These are phyloP conservation scores for Heliothis subflexa DNA, from an alignment of 1,140 invertebrate species.

Conservation along the genomic window DNA sequence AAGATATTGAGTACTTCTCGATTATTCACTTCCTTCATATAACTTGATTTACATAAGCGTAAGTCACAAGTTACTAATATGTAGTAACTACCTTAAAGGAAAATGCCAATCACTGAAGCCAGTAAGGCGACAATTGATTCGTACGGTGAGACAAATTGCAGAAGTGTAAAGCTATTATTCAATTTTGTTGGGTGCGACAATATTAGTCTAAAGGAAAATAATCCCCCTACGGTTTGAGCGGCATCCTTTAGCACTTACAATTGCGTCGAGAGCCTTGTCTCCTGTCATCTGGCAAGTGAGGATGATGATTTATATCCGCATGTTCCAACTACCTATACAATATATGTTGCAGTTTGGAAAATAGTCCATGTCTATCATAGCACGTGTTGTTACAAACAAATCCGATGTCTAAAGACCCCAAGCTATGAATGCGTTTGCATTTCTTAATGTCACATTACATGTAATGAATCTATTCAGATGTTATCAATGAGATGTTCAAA, in stretches of 20 bases:
- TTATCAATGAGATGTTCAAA: conserved; percentile 45
- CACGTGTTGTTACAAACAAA: conserved; percentile 32
- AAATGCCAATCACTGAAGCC: conserved; percentile 15
- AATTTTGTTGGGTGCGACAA: conserved; percentile 48
- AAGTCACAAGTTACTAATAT: conserved; percentile 10
- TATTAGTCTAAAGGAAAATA: conserved; percentile 24
- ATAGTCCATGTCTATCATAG: background rate
- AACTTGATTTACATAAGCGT: conserved; percentile 26
- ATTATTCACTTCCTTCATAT: conserved; percentile 26
- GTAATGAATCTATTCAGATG: conserved; percentile 45
- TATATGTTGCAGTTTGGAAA: background rate
- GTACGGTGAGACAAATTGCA: conserved; percentile 58
- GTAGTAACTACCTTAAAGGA: background rate
- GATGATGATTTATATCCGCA: conserved; percentile 46
- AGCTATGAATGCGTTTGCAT: conserved; percentile 34
- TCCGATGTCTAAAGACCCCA: conserved; percentile 10
- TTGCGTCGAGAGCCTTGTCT: conserved; percentile 15
- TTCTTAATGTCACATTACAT: conserved; percentile 43
- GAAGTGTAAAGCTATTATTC: conserved; percentile 60
- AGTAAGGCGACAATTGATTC: conserved; percentile 37
- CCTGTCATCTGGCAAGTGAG: conserved; percentile 33
- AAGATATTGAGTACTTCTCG: conserved; percentile 25
- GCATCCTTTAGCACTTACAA: conserved; percentile 45
- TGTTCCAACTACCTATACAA: background rate
- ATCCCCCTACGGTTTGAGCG: conserved; percentile 28